Base-by-base conservation (phyloP, 2,797 vertebrate species). In the Erpetoichthys calabaricus region DNA sequence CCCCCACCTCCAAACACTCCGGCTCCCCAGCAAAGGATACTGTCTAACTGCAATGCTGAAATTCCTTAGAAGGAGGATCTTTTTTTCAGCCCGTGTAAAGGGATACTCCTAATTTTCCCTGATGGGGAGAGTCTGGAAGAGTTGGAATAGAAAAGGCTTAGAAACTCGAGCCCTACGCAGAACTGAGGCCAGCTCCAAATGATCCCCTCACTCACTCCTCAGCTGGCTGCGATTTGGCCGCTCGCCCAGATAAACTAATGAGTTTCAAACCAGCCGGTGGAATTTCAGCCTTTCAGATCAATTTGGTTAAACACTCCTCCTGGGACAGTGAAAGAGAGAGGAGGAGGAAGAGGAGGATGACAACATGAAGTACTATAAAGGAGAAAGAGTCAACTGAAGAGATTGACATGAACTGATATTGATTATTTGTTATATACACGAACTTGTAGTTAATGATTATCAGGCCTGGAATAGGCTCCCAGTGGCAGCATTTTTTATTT, bases 241-340 rank as follows among this genome's bases (percentile, higher is more conserved):
- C 5, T 3, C 7, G 54, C 54, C 59, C 55, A 52, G 59, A 60
- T 55, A 51, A 45, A 56, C 43, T 44, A 56, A 60, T 50, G 53
- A 54, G 49, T 60, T 56, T 56, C 6, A 58, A 51, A 56, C 59
- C 55, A 51, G 47, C 55, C 8, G 44, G 47, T 55, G 45, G 59
- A 47, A 59, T 55, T 53, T 42, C 45, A 55, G 53, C 42, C 53
- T 51, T 51, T 41, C 7, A 46, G 25, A 52, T 60, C 59, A 46
- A 9, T 45, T 60, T 55, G 45, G 44, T 54, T 51, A 56, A 56
- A 56, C 50, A 44, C 25, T 60, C 47, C 55, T 60, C 44, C n/a
- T 45, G 47, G 46, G 46, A 56, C 3, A 6, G 44, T 6, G 44
- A 9, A 44, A 5, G 10, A 42, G n/a, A 51, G 55, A 8, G 43